Base-by-base conservation (phyloP, 2,113 vertebrate species). In the Leuciscus idus region DNA sequence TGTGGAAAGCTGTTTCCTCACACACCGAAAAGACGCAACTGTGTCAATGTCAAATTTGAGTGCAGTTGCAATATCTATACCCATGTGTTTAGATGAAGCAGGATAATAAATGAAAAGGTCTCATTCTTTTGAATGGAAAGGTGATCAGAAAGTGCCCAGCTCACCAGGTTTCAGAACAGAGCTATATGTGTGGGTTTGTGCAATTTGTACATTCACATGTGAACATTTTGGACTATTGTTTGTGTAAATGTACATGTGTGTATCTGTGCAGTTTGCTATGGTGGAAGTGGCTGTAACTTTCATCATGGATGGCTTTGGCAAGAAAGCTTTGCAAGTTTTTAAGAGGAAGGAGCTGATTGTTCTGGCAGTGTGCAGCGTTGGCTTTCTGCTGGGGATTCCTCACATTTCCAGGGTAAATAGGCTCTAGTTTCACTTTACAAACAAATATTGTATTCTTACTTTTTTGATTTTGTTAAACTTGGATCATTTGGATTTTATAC, bases 331-430 rank as follows among this genome's bases (percentile, higher is more conserved):
- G 59, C 74, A 12, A 4, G 87, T 90, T 79, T 43, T 95, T 0
- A 94, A 94, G 89, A 89, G 90, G 85, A 93, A 95, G 64, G 95
- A 95, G 88, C 64, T 95, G 78, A 46, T 95, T 6, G 86, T 90
- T 23, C 84, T 95, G 86, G 64, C 26, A 36, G 92, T 95, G 59
- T 95, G 94, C 64, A 0, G 88, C 2, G 0, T 87, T 36, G 87
- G 91, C 68, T 94, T 95, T 62, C 12, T 93, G 21, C 84, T 95
- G 13, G 95, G 94, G 39, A 90, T 95, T 87, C 95, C 95, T 76
- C 93, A 95, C 52, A 74, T 95, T 64, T 94, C 93, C 9, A 89
- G 92, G 93, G 86, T 88, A 59, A 72, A 73, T 68, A 84, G 43
- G 7, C 50, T 55, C 10, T 68, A 82, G 26, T 82, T 30, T 66